Conservation (phyloP, 1,140 invertebrate species). For the Gonioctena quinquepunctata region DNA sequence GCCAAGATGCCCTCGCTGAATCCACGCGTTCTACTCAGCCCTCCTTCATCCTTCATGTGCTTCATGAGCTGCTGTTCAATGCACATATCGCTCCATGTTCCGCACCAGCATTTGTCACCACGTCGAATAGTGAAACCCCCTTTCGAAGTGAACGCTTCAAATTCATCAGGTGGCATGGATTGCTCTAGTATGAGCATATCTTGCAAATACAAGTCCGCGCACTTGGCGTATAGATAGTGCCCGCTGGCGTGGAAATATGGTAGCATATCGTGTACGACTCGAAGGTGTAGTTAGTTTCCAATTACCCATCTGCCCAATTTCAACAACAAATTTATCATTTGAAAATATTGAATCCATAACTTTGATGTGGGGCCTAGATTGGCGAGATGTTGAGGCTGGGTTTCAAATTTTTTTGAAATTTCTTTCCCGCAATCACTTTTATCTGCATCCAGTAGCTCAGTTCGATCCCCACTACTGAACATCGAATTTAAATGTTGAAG, state of each 20-base stretch:
- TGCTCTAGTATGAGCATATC: background rate
- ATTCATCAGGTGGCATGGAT: too few relatives aligned
- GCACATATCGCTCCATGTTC: constrained; percentile 54
- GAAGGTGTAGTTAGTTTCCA: background rate
- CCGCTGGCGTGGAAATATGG: background rate
- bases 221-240: background rate
- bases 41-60: constrained; percentile 44
- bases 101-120: too few relatives aligned
- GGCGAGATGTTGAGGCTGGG: too few relatives aligned
- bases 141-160: too few relatives aligned
- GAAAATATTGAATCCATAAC: background rate
- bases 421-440: background rate
- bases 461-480: background rate
- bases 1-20: constrained; percentile 25
- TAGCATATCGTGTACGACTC: background rate
- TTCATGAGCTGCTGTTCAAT: constrained; percentile 54
- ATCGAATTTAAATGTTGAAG: too few relatives aligned
- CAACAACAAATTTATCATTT: background rate
- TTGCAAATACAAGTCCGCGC: background rate
- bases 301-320: background rate
- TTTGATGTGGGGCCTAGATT: constrained; percentile 14
- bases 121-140: too few relatives aligned
- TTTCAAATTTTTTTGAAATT: constrained; percentile 16
- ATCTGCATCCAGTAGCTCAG: background rate
- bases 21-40: constrained; percentile 35